A percentile compares a stretch with the other conserved stretches of the same genome.
Evolutionary conservation across 2,113 vertebrate genomes (phyloP).

Genomic region (Oriolus oriolus): DNA sequence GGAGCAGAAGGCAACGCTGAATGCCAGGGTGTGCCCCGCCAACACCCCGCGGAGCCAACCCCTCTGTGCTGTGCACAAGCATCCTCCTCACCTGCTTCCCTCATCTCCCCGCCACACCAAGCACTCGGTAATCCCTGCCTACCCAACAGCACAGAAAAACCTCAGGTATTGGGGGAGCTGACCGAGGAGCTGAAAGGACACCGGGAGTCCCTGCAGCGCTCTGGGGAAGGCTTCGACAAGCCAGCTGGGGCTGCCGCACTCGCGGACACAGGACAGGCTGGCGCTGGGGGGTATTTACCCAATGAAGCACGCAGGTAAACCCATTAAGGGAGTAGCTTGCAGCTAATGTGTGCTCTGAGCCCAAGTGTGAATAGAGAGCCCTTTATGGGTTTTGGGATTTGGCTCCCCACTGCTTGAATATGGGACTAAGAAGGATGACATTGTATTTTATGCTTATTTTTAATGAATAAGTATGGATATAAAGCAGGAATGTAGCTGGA

Average conservation of each 20-base stretch:
- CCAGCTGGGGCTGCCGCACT: not conserved
- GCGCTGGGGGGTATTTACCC: not conserved
- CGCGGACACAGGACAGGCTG: not conserved
- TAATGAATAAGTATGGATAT: not conserved
- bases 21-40: fast-evolving
- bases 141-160: not conserved
- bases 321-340: not conserved
- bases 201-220: fast-evolving
- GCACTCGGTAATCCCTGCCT: not conserved
- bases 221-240: not conserved
- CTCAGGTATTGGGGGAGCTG: not conserved
- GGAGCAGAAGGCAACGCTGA: not conserved
- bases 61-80: not conserved
- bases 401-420: not conserved
- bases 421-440: not conserved
- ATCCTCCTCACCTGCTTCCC: not conserved
- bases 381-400: not conserved
- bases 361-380: not conserved
- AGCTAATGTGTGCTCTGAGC: not conserved
- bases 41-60: not conserved
- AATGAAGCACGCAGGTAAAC: fast-evolving
- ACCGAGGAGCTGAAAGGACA: not conserved
- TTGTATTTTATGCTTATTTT: not conserved
- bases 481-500: slow-evolving; percentile 8
- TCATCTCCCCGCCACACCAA: not conserved